Evolutionary conservation across 2,797 vertebrate genomes (phyloP).

Genomic region (Denticeps clupeoides): DNA sequence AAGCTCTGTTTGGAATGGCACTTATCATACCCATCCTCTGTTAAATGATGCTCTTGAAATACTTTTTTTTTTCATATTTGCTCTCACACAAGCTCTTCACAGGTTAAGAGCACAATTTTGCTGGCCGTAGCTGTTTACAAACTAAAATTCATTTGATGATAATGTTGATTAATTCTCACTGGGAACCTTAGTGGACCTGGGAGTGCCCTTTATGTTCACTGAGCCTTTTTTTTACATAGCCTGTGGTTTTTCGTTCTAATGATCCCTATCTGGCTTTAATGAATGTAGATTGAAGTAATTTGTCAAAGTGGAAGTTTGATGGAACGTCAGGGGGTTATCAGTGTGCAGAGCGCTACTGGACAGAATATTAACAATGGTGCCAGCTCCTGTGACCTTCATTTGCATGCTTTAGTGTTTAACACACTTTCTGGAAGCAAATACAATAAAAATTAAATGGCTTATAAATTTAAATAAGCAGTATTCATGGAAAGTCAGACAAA

Average conservation of each 20-base stretch:
- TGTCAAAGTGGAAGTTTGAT: slow-evolving; percentile 20
- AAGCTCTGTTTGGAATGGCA: too few species aligned
- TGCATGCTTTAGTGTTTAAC: slow-evolving; percentile 2
- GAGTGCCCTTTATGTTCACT: slow-evolving; percentile 28
- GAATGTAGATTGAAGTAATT: slow-evolving; percentile 22
- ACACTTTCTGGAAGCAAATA: too few species aligned
- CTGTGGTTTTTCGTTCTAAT: slow-evolving; percentile 18
- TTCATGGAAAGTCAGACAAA: too few species aligned
- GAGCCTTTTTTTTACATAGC: not conserved
- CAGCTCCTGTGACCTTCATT: slow-evolving; percentile 5
- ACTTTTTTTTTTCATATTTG: too few species aligned
- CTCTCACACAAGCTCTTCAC: too few species aligned
- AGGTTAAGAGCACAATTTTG: slow-evolving; percentile 33
- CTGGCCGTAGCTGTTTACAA: slow-evolving; percentile 29
- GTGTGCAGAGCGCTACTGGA: not conserved
- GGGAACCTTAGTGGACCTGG: slow-evolving; percentile 22
- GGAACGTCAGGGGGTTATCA: slow-evolving; percentile 8
- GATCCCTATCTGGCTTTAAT: slow-evolving; percentile 17
- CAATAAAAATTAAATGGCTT: too few species aligned
- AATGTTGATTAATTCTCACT: slow-evolving; percentile 36
- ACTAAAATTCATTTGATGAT: slow-evolving; percentile 15
- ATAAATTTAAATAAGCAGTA: too few species aligned
- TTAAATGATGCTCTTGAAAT: too few species aligned
- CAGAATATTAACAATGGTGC: slow-evolving; percentile 21
- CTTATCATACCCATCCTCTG: too few species aligned